Evolutionary conservation across 2,888 invertebrate genomes (phyloP), one percentile per base, ranked within the genome.

Genomic region (Cartodere bifasciata): DNA sequence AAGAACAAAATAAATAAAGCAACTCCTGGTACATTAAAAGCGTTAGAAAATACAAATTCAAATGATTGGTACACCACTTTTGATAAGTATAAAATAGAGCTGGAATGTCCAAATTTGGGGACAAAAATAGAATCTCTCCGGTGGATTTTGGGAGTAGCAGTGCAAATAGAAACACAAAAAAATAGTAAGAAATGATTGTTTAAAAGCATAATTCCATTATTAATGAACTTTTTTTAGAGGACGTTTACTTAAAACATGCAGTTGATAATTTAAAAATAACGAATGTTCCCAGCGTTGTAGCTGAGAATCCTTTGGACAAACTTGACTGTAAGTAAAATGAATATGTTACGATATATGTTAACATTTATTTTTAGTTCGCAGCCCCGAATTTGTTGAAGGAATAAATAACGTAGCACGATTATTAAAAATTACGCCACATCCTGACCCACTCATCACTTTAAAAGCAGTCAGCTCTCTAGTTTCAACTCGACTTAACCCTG

Each of bases 1-100:
- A 86, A 90, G 52, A 88, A 90, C 56, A 88, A 87, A 61, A 88
- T 95, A 42, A 74, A 91, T 7, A 76, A 80, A 43, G 88, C 87
- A 45, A 78, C 78, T 52, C 80, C 86, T 33, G 84, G 88, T 51
- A 83, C 86, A 39, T 66, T 88, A 7, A 73, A 70, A 40, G 67
- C 64, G 1, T 57, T 95, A n/a, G 68, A 85, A 23, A 71, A 80
- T 42, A 68, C 79, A 2, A 63, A 67, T 17, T 69, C 73, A 7
- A 46, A 60, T 2, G 59, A 68, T 28, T 94, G 94, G 92, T 64
- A 68, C 21, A 65, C 69, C 36, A 67, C 71, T 1, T 88, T 80
- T 52, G 59, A 68, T 15, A 66, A 74, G 45, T 94, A 90, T 54
- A 75, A 85, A 47, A 63, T 56, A 26, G 83, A 84, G 51, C 52